phyloP scores from a whole-genome alignment of 2,888 invertebrate species.

The Dolichopus griseipennis region DNA sequence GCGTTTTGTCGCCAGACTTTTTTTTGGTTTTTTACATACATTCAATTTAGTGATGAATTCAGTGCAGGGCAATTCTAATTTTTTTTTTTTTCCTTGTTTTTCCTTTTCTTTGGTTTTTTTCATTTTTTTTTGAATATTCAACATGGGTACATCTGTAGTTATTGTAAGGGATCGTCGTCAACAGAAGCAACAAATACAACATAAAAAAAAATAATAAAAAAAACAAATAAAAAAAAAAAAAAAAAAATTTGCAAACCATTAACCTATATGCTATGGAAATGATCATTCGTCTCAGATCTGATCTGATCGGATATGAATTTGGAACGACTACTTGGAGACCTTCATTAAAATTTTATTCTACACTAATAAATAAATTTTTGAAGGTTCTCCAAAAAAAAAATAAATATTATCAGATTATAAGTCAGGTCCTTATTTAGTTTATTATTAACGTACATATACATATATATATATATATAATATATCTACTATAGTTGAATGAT shows the following conservation, averaged over 20 bases:
- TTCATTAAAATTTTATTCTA: conserved; percentile 19
- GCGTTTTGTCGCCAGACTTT: neutral
- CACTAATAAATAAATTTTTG: conserved; percentile 15
- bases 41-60: neutral
- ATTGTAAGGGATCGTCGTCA: neutral
- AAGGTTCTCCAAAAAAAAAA: neutral
- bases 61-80: no score
- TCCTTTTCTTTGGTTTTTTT: no score
- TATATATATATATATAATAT: no score
- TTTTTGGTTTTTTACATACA: neutral
- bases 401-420: neutral
- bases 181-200: neutral
- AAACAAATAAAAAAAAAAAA: neutral
- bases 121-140: no score
- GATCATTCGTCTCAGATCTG: neutral
- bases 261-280: conserved; percentile 6
- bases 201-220: neutral
- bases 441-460: neutral
- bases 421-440: neutral
- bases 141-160: neutral
- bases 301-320: neutral
- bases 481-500: no score
- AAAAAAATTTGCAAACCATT: neutral
- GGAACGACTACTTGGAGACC: neutral
- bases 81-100: no score